Base-by-base conservation (phyloP, 2,888 invertebrate genomes). In the Limenitis camilla region DNA sequence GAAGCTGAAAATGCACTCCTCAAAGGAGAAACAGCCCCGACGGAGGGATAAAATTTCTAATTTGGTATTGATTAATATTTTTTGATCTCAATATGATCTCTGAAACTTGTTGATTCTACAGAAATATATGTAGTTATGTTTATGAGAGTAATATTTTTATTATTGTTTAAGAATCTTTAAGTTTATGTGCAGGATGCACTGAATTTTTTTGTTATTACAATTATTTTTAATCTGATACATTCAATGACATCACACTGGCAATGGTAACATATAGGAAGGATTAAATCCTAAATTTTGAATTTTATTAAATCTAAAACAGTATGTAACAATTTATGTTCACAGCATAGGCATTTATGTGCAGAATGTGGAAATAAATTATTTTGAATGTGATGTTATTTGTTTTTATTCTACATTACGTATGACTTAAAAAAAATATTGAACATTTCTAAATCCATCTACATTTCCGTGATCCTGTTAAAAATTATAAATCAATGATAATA, bases 1-100 rank as follows among this genome's bases (percentile, higher is more conserved):
- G 19, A 2, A 73, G 89, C 89, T 29, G 91, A 92, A 75, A 88
- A 90, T 61, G 77, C 80, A 0, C 64, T 85, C 7, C 76, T 88
- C 8, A 87, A 88, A 71, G 86, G 86, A n/a, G 86, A 87, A 59
- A 55, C 79, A 19, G 83, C 80, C 5, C 82, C 84, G 46, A 69
- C 81, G 46, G 85, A 85, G 61, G 84, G 81, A 68, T 85, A 80
- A 73, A 61, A 48, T 49, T 40, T 30, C 31, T 47, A 33, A 39
- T 29, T 38, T 49, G 57, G 30, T 52, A 32, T 55, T 61, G 58
- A 58, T 61, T 62, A 59, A 56, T 52, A 55, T 19, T 19, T 19
- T 19, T 19, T 62, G 78, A 81, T 81, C 81, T 83, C 80, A 67
- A 69, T 61, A 66, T 57, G 62, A 69, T 71, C 67, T 55, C 55